These are phyloP conservation scores for Mormyrus iriodes DNA, from an alignment of 2,113 vertebrate genomes.

Conservation along the genomic window DNA sequence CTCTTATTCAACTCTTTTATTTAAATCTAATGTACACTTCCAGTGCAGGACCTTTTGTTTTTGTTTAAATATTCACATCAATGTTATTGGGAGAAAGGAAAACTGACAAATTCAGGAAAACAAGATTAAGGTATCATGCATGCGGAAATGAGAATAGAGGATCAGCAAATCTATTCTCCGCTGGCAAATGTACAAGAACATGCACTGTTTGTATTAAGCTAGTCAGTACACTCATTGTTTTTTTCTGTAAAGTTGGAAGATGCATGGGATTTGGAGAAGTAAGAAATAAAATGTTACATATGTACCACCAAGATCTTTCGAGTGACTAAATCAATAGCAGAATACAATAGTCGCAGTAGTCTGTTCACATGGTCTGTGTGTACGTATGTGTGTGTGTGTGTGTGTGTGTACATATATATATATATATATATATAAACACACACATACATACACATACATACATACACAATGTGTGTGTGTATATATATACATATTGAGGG, in stretches of 20 bases:
- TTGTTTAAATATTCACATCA: slow-evolving; percentile 24
- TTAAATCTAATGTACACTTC: slow-evolving; percentile 39
- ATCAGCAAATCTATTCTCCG: slow-evolving; percentile 26
- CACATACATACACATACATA: slow-evolving; percentile 47
- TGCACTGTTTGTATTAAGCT: slow-evolving; percentile 40
- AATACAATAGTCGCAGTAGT: slow-evolving; percentile 33
- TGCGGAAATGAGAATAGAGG: slow-evolving; percentile 41
- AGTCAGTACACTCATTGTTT: slow-evolving; percentile 27
- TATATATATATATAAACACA: slow-evolving; percentile 44
- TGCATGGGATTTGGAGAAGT: slow-evolving; percentile 58
- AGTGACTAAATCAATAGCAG: slow-evolving; percentile 42
- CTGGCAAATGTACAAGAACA: slow-evolving; percentile 40
- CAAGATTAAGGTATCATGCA: slow-evolving; percentile 56
- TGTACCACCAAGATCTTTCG: slow-evolving; percentile 36
- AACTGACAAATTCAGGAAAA: slow-evolving; percentile 28
- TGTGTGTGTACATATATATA: slow-evolving; percentile 44
- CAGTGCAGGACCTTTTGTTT: slow-evolving; percentile 18
- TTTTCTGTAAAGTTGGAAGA: slow-evolving; percentile 48
- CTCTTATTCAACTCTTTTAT: slow-evolving; percentile 18
- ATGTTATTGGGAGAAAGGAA: slow-evolving; percentile 39
- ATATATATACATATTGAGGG: slow-evolving; percentile 18
- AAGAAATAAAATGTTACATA: slow-evolving; percentile 72
- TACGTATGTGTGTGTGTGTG: slow-evolving; percentile 34
- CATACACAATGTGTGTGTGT: too few relatives aligned
- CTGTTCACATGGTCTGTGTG: slow-evolving; percentile 31